These are phyloP conservation scores for Mythimna impura DNA, from an alignment of 2,888 invertebrate genomes.

Conservation along the genomic window DNA sequence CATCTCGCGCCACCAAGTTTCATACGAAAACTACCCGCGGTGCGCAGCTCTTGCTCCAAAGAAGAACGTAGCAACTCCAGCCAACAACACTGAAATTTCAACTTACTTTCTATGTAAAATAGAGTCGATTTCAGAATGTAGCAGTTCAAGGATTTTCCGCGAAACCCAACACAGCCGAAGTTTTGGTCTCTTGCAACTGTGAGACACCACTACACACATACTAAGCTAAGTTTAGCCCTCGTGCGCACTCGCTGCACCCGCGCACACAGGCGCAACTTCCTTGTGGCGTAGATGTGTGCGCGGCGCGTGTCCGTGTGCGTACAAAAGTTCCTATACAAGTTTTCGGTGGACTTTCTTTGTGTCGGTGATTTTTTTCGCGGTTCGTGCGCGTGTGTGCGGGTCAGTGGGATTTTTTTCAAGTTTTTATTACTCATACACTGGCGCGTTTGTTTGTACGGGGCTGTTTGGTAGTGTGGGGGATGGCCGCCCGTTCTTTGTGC, in stretches of 20 bases:
- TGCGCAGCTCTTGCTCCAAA: conserved; percentile 76
- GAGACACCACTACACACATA: conserved; percentile 77
- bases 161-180: conserved; percentile 73
- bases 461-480: conserved; percentile 78
- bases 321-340: conserved; percentile 89
- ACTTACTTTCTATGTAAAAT: conserved; percentile 11
- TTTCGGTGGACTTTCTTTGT: conserved; percentile 90
- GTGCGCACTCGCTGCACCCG: conserved; percentile 81
- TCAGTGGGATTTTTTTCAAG: conserved; percentile 89
- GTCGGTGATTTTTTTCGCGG: conserved; percentile 90
- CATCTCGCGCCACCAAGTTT: conserved; percentile 88
- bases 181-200: conserved; percentile 87
- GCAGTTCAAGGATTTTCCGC: conserved; percentile 60
- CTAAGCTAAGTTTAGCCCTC: conserved; percentile 87
- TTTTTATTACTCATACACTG: conserved; percentile 80
- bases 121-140: conserved; percentile 44
- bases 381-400: conserved; percentile 83
- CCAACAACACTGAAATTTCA: conserved; percentile 34
- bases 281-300: conserved; percentile 74
- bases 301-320: conserved; percentile 72
- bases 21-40: conserved; percentile 89
- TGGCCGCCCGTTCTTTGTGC: conserved; percentile 88
- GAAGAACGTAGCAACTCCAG: conserved; percentile 68
- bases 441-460: conserved; percentile 75
- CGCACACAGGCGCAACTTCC: conserved; percentile 80